Conservation (phyloP, 2,888 invertebrate species). For the Zygogramma bicolorata region DNA sequence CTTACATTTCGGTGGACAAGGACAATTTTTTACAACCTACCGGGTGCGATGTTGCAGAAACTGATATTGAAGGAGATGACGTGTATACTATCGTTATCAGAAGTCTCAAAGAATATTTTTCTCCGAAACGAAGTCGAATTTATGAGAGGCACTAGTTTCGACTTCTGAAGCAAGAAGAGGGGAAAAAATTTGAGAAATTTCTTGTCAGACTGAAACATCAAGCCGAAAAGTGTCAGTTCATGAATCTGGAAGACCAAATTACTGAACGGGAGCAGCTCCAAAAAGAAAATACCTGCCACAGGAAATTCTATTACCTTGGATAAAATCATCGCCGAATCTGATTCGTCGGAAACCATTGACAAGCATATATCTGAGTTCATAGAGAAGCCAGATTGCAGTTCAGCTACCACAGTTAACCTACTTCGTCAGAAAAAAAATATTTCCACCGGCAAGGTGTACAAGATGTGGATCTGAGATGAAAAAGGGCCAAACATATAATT, state of each 20-base stretch:
- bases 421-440: not conserved
- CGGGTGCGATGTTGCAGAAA: not conserved
- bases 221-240: conserved; percentile 39
- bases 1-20: conserved; percentile 12
- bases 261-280: conserved; percentile 50
- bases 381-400: not conserved
- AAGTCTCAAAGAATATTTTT: conserved; percentile 49
- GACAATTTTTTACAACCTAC: not conserved
- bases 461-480: no score
- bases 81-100: not conserved
- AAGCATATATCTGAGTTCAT: conserved; percentile 31
- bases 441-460: not conserved
- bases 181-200: conserved; percentile 57
- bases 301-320: conserved; percentile 39
- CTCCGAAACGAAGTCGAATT: conserved; percentile 47
- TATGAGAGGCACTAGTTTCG: conserved; percentile 56
- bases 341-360: conserved; percentile 38
- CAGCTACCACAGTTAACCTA: not conserved
- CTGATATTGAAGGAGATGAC: not conserved
- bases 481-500: no score
- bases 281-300: conserved; percentile 42
- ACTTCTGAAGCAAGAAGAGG: conserved; percentile 51
- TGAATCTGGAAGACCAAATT: conserved; percentile 40
- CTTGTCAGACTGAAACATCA: conserved; percentile 45
- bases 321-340: conserved; percentile 39